Conservation (phyloP, 2,113 vertebrate species). For the Tapirus terrestris region DNA sequence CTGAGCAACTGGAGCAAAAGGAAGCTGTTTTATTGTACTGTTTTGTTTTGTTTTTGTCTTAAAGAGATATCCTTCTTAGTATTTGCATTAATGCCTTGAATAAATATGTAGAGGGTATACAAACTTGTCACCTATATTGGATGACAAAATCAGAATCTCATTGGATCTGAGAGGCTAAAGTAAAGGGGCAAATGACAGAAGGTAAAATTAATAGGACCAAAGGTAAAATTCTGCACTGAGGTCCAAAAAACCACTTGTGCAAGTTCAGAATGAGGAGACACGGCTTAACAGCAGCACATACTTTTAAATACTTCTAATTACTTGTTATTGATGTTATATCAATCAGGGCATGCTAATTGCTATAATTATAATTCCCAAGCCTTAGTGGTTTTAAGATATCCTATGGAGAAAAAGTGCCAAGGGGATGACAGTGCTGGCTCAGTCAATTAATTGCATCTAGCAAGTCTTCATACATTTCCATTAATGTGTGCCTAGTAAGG, state of each 20-base stretch:
- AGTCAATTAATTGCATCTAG: neutral
- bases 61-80: constrained; percentile 22
- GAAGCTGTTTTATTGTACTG: neutral
- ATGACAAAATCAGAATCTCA: neutral
- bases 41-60: neutral
- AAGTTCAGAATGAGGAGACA: neutral
- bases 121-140: neutral
- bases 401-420: neutral
- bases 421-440: neutral
- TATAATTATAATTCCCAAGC: neutral
- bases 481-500: neutral
- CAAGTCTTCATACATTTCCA: neutral
- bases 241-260: neutral
- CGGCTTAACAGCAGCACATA: neutral
- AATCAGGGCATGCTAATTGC: neutral
- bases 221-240: neutral
- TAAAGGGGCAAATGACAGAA: neutral
- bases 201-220: neutral
- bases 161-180: neutral
- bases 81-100: neutral
- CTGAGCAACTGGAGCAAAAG: neutral
- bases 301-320: neutral
- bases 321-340: neutral
- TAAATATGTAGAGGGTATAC: neutral
- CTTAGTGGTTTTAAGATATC: neutral